Conservation (phyloP, 2,888 invertebrate species). For the Caradrina clavipalpis region DNA sequence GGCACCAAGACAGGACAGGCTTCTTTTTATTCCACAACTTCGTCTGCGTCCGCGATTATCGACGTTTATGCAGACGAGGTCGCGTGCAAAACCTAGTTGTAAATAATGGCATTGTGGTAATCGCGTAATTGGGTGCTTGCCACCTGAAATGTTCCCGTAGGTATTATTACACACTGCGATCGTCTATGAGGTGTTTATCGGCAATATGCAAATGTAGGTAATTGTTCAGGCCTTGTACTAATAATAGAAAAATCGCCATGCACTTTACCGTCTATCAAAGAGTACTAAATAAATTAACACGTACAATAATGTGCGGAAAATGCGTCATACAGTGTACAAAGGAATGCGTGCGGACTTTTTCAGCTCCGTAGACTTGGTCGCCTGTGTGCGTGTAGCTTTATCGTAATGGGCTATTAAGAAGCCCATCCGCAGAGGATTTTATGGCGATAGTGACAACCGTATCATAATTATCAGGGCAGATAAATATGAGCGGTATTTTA, state of each 20-base stretch:
- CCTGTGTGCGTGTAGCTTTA: constrained; percentile 11
- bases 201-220: too few species aligned
- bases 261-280: too few species aligned
- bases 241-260: background rate
- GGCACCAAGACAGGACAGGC: too few species aligned
- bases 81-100: background rate
- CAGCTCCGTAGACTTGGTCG: background rate
- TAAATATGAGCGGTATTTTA: constrained; percentile 7
- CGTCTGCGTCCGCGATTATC: too few species aligned
- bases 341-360: background rate
- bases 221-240: too few species aligned
- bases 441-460: constrained; percentile 16
- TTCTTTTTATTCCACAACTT: too few species aligned
- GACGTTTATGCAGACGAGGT: too few species aligned
- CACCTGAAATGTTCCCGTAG: constrained; percentile 4
- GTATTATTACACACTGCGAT: background rate
- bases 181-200: background rate
- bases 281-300: background rate
- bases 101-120: constrained; percentile 19
- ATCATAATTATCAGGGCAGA: constrained; percentile 26
- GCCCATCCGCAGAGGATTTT: constrained; percentile 9
- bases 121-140: background rate
- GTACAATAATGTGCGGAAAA: background rate
- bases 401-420: constrained; percentile 45
- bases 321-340: background rate